Evolutionary conservation across 2,888 invertebrate species (phyloP).

Genomic region (Stenolophus ochropezus): DNA sequence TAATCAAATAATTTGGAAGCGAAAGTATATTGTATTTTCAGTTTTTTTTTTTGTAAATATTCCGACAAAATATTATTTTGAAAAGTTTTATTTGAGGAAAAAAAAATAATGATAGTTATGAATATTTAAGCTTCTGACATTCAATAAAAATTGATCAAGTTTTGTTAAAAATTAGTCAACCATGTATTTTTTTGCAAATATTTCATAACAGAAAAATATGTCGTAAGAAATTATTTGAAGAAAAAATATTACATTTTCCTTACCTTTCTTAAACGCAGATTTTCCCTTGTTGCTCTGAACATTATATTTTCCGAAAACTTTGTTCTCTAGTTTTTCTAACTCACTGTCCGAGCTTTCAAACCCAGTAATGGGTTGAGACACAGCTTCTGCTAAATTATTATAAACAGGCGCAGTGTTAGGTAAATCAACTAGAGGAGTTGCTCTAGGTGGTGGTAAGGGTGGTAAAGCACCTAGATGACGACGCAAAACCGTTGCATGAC

Average conservation of each 20-base stretch:
- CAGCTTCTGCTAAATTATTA: constrained; percentile 70
- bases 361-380: constrained; percentile 68
- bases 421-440: constrained; percentile 74
- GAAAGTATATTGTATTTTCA: no score
- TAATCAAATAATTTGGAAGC: no score
- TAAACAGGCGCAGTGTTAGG: constrained; percentile 74
- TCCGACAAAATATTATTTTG: no score
- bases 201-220: no score
- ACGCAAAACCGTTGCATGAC: constrained; percentile 89
- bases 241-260: constrained; percentile 15
- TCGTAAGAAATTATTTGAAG: no score
- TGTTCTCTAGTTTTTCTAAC: constrained; percentile 74
- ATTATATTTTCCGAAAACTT: constrained; percentile 53
- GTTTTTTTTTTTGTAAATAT: no score
- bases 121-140: no score
- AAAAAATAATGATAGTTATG: no score
- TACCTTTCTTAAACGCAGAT: constrained; percentile 60
- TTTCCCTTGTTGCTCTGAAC: constrained; percentile 65
- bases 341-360: constrained; percentile 78
- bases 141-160: no score
- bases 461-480: constrained; percentile 74
- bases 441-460: constrained; percentile 74
- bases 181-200: no score
- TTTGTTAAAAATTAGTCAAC: no score
- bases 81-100: no score